phyloP scores from a whole-genome alignment of 2,888 invertebrate species.

The Zootermopsis nevadensis region DNA sequence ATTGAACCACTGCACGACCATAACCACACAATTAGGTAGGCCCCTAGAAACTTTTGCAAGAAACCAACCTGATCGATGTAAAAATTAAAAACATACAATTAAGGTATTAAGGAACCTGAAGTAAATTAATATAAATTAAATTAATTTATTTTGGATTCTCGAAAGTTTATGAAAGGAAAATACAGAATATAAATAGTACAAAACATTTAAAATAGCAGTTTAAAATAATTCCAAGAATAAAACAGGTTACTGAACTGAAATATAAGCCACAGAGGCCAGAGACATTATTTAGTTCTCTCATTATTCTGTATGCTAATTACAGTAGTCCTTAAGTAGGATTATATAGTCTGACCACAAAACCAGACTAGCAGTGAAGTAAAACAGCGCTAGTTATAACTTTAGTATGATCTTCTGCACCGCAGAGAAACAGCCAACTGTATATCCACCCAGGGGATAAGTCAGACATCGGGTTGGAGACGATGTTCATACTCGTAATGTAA shows the following conservation, averaged over 20 bases:
- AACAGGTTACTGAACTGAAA: neutral
- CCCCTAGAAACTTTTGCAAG: too few relatives aligned
- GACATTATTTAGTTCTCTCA: neutral
- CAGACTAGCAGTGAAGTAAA: neutral
- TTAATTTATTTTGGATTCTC: too few relatives aligned
- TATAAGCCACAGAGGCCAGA: neutral
- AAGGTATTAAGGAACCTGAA: too few relatives aligned
- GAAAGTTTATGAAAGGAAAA: too few relatives aligned
- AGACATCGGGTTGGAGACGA: neutral
- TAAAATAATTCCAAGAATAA: too few relatives aligned
- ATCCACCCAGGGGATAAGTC: neutral
- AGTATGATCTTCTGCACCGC: neutral
- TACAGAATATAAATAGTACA: too few relatives aligned
- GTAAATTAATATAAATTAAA: too few relatives aligned
- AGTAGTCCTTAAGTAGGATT: slow-evolving; percentile 6
- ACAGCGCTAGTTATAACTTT: neutral
- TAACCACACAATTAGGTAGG: too few relatives aligned
- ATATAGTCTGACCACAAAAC: neutral
- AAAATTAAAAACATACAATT: too few relatives aligned
- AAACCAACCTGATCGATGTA: too few relatives aligned
- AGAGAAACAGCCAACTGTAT: neutral
- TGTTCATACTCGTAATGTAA: neutral
- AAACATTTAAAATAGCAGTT: too few relatives aligned
- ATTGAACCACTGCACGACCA: too few relatives aligned
- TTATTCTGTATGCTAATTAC: neutral